These are phyloP conservation scores for Apotomis turbidana DNA, from an alignment of 2,888 invertebrate species.

Conservation along the genomic window DNA sequence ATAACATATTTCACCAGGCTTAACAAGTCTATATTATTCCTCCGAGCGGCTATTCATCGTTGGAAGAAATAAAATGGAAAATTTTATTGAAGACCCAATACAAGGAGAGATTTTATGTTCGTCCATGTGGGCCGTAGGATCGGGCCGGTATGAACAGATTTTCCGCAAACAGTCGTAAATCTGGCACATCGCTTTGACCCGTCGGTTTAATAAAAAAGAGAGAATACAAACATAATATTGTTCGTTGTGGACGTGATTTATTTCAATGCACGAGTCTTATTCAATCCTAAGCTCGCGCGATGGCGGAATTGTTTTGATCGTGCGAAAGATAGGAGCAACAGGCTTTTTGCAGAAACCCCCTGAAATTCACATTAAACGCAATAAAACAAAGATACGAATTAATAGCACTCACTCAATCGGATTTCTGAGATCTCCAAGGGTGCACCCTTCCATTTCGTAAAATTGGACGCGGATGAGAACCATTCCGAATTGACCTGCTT, in stretches of 20 bases:
- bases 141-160: slow-evolving; percentile 63
- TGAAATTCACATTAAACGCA: slow-evolving; percentile 77
- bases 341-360: slow-evolving; percentile 42
- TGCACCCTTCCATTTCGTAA: slow-evolving; percentile 79
- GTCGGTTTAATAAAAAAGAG: slow-evolving; percentile 50
- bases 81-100: slow-evolving; percentile 62
- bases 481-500: slow-evolving; percentile 64
- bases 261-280: slow-evolving; percentile 64
- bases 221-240: slow-evolving; percentile 53
- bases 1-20: slow-evolving; percentile 32
- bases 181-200: slow-evolving; percentile 66
- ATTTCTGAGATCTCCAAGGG: slow-evolving; percentile 78
- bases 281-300: slow-evolving; percentile 42
- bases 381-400: slow-evolving; percentile 82
- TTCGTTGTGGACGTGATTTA: slow-evolving; percentile 63
- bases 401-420: slow-evolving; percentile 79
- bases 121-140: slow-evolving; percentile 53
- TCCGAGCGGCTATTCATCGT: slow-evolving; percentile 41
- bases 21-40: slow-evolving; percentile 31
- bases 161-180: slow-evolving; percentile 73
- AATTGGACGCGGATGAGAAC: slow-evolving; percentile 76
- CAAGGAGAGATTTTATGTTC: slow-evolving; percentile 66
- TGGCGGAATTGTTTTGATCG: slow-evolving; percentile 10
- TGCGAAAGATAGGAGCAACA: slow-evolving; percentile 29
- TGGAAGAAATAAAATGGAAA: slow-evolving; percentile 61